Percentiles rank a stretch among this genome's conserved stretches.
phyloP scores from a whole-genome alignment of 2,797 vertebrate species.

The Brotula barbata region DNA sequence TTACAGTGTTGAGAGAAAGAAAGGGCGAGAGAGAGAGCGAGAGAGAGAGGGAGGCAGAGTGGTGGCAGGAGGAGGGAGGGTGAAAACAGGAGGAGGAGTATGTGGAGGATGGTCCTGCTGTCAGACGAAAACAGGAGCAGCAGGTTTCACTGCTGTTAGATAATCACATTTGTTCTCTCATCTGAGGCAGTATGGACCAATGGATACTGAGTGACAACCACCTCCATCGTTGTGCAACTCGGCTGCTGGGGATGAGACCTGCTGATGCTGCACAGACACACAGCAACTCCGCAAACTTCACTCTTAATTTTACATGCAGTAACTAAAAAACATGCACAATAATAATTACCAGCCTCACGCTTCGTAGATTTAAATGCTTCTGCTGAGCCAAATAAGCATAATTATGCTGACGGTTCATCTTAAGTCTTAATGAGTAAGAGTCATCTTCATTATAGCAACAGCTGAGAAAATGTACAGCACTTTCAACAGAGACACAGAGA shows the following conservation, averaged over 20 bases:
- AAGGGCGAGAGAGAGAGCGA: neutral
- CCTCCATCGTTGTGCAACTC: conserved; percentile 18
- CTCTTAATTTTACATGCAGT: neutral
- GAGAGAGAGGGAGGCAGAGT: conserved; percentile 2
- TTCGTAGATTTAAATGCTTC: neutral
- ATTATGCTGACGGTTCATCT: neutral
- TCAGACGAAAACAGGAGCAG: conserved; percentile 47
- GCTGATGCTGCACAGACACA: conserved; percentile 16
- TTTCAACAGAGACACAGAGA: neutral
- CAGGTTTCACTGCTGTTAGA: conserved; percentile 43
- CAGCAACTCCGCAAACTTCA: conserved; percentile 39
- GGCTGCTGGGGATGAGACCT: conserved; percentile 14
- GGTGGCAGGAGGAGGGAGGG: conserved; percentile 9
- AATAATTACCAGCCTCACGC: neutral
- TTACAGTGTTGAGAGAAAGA: conserved; percentile 40
- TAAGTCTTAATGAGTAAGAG: neutral
- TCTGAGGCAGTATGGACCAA: neutral
- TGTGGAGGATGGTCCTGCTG: conserved; percentile 40
- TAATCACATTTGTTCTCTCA: conserved; percentile 43
- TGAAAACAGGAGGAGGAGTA: conserved; percentile 7
- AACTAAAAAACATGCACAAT: no score
- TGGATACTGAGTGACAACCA: conserved; percentile 20
- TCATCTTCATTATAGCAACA: conserved; percentile 5
- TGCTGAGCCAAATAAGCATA: neutral
- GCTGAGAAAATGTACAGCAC: conserved; percentile 23